Percentiles rank a stretch among this genome's conserved stretches.
Evolutionary conservation across 2,888 invertebrate species (phyloP).

Genomic region (Xanthorhoe designata): DNA sequence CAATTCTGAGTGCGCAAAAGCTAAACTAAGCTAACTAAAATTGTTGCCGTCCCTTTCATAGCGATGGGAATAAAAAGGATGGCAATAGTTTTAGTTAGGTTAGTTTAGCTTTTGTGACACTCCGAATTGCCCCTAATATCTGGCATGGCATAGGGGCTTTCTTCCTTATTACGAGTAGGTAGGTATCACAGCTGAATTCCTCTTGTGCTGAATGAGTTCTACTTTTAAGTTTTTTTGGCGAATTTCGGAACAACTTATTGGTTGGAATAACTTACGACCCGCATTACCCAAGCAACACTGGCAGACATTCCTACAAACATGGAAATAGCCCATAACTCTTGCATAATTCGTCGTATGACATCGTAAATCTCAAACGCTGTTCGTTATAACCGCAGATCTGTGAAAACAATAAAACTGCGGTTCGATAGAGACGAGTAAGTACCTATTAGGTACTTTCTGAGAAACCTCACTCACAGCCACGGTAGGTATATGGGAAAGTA

Average conservation of each 20-base stretch:
- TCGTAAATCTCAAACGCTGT: slow-evolving; percentile 40
- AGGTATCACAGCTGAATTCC: too few species aligned
- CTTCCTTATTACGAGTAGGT: too few species aligned
- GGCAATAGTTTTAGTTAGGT: too few species aligned
- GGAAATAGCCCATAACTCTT: slow-evolving; percentile 38
- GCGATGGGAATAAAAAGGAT: too few species aligned
- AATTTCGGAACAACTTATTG: background rate
- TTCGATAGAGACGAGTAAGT: slow-evolving; percentile 6
- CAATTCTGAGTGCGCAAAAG: too few species aligned
- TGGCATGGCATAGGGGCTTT: too few species aligned
- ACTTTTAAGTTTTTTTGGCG: background rate
- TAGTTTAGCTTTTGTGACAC: too few species aligned
- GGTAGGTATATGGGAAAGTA: too few species aligned
- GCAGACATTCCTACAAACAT: slow-evolving; percentile 33
- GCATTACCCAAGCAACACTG: slow-evolving; percentile 7
- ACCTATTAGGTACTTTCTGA: background rate
- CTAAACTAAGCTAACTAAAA: too few species aligned
- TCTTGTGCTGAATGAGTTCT: background rate
- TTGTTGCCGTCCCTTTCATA: too few species aligned
- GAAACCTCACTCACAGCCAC: background rate
- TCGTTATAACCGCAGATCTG: slow-evolving; percentile 10
- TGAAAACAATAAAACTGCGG: slow-evolving; percentile 6
- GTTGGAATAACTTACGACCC: slow-evolving; percentile 4
- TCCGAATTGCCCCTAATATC: too few species aligned
- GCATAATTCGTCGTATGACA: slow-evolving; percentile 38